These are phyloP conservation scores for Echinometra lucunter DNA, from an alignment of 53 echinoderm and acorn worm species.

Conservation along the genomic window DNA sequence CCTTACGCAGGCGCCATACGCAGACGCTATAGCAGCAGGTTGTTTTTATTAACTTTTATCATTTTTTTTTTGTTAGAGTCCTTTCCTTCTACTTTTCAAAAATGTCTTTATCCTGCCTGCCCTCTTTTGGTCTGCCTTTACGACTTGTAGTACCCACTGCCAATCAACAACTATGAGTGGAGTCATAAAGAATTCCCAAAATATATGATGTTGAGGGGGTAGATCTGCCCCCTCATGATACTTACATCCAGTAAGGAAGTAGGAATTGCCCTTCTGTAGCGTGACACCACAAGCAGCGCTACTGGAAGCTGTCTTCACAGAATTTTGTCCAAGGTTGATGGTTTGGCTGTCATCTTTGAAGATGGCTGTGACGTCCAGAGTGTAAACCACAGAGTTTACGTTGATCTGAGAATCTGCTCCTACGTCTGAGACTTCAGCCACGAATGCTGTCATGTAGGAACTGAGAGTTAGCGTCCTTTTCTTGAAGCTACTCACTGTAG, in stretches of 20 bases:
- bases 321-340: not conserved
- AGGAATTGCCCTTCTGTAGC: not conserved
- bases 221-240: not conserved
- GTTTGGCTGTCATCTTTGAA: not conserved
- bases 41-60: too few relatives aligned
- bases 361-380: not conserved
- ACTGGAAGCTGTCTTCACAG: not conserved
- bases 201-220: not conserved
- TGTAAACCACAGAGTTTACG: not conserved
- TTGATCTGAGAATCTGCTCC: not conserved
- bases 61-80: too few relatives aligned
- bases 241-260: not conserved
- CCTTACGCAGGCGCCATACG: too few relatives aligned
- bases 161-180: too few relatives aligned
- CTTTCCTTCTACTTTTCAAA: too few relatives aligned
- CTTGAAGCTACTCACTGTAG: not conserved
- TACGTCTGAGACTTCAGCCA: not conserved
- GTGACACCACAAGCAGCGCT: not conserved
- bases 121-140: too few relatives aligned
- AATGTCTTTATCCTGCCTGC: too few relatives aligned
- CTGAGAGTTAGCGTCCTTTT: not conserved
- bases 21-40: too few relatives aligned
- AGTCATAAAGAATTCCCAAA: not conserved
- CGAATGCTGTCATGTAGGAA: not conserved
- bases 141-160: too few relatives aligned